Percentiles rank a stretch among this genome's conserved stretches.
Evolutionary conservation across 2,113 vertebrate genomes (phyloP).

Genomic region (Macrotis lagotis): DNA sequence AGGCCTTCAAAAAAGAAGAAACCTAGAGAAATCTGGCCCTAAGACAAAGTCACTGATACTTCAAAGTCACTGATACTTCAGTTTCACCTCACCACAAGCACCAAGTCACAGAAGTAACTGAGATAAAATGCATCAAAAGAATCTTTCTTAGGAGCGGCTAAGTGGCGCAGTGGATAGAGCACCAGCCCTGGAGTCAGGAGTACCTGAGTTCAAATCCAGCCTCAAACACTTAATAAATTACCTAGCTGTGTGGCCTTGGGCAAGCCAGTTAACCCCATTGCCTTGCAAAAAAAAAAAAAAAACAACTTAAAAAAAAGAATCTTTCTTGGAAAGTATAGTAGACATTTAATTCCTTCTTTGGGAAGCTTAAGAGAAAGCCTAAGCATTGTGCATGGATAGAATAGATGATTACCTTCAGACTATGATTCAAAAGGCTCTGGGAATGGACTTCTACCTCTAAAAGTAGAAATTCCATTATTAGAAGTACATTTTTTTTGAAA

Average conservation of each 20-base stretch:
- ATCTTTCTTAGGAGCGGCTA: too few species aligned
- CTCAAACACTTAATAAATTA: too few species aligned
- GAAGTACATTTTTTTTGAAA: slow-evolving; percentile 49
- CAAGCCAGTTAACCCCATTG: too few species aligned
- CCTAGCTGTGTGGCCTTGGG: too few species aligned
- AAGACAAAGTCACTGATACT: slow-evolving; percentile 39
- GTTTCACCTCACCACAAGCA: slow-evolving; percentile 9
- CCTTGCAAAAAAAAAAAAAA: too few species aligned
- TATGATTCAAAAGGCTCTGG: slow-evolving; percentile 9
- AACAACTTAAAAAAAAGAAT: too few species aligned
- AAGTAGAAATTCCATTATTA: slow-evolving; percentile 29
- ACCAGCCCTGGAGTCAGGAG: too few species aligned
- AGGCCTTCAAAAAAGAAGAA: slow-evolving; percentile 41
- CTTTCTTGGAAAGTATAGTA: neutral
- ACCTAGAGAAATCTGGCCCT: slow-evolving; percentile 19
- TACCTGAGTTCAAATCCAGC: too few species aligned
- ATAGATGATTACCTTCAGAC: neutral
- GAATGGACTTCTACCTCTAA: slow-evolving; percentile 41
- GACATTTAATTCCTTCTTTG: slow-evolving; percentile 24
- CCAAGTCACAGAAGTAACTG: neutral
- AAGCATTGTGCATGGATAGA: neutral
- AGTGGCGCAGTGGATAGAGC: too few species aligned
- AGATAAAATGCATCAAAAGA: neutral
- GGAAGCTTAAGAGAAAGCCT: slow-evolving; percentile 1
- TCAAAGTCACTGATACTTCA: slow-evolving; percentile 5